Base-by-base conservation (phyloP, 1,140 invertebrate species). In the Zaprionus ghesquierei region DNA sequence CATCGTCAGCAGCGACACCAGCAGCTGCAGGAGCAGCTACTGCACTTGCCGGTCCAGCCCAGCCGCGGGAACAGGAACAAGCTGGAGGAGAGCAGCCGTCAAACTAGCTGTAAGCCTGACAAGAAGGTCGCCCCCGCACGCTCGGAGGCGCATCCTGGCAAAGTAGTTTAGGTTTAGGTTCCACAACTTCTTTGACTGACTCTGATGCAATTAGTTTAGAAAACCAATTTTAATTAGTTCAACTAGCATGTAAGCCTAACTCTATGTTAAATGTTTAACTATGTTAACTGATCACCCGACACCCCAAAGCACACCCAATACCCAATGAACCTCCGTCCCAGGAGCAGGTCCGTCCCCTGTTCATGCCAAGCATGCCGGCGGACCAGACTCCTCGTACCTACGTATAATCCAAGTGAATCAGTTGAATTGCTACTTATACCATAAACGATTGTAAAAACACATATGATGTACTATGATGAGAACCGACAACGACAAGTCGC, bases 131-230 rank as follows among this genome's bases (percentile, higher is more conserved):
- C 58, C 66, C 41, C 33, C 12, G 12, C 33, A n/a, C 33, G 38
- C 10, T 25, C 12, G 63, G 56, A 29, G 27, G 63, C 44, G 81
- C 74, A 73, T 66, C 81, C 82, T 82, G 79, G 72, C 74, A 76
- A 73, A 61, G 55, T 65, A 75, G 72, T 66, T 75, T 71, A 89
- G 81, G 68, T 63, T 82, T 69, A 77, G 71, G 68, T 59, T 84
- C 64, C 81, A 62, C 74, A 77, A 87, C 80, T 63, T 81, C 81
- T 86, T 76, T 73, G 86, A 89, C 86, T 90, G 85, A 90, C 86
- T 89, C 78, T 86, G 86, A 89, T 87, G 82, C 84, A 89, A 86
- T 87, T 89, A 87, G 84, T 64, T 80, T 89, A 79, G 75, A 66
- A 76, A 81, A 89, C 59, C 79, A 79, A 84, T 54, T 50, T 20